Evolutionary conservation across 2,888 invertebrate genomes (phyloP).

Genomic region (Phaedon cochleariae): DNA sequence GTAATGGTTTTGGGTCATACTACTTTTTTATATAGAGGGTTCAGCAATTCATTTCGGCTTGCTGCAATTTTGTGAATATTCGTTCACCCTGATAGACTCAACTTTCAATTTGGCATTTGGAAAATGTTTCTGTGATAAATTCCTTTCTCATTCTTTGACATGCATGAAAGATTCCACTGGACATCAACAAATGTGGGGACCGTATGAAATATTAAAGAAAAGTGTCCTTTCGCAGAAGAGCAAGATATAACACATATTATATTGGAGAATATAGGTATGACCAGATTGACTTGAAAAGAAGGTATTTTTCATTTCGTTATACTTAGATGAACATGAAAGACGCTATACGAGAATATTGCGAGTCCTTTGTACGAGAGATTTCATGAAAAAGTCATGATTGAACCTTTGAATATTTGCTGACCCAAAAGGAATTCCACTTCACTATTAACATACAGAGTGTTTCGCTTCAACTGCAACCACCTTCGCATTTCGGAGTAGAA

Average conservation of each 20-base stretch:
- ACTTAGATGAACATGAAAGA: slow-evolving; percentile 9
- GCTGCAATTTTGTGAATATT: too few relatives aligned
- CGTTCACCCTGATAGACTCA: too few relatives aligned
- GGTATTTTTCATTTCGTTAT: slow-evolving; percentile 25
- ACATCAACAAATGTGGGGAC: neutral
- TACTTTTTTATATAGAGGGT: too few relatives aligned
- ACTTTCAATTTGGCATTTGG: too few relatives aligned
- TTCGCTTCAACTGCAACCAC: too few relatives aligned
- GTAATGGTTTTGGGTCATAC: too few relatives aligned
- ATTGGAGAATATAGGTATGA: slow-evolving; percentile 1
- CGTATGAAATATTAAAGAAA: slow-evolving; percentile 7
- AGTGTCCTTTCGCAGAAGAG: slow-evolving; percentile 5
- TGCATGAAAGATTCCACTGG: slow-evolving; percentile 8
- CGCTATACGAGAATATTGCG: slow-evolving; percentile 2
- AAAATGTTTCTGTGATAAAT: neutral
- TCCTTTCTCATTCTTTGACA: slow-evolving; percentile 6
- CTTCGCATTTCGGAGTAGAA: too few relatives aligned
- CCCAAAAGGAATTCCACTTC: too few relatives aligned
- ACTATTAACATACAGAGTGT: too few relatives aligned
- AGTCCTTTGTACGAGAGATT: neutral
- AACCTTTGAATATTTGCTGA: neutral
- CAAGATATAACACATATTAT: slow-evolving; percentile 2
- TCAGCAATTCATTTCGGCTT: too few relatives aligned
- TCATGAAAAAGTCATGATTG: neutral
- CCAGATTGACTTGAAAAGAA: slow-evolving; percentile 20